A percentile compares a stretch with the other conserved stretches of the same genome.
These are phyloP conservation scores for Acanthaster planci DNA, from an alignment of 35 echinoderm and acorn worm genomes.

Conservation along the genomic window DNA sequence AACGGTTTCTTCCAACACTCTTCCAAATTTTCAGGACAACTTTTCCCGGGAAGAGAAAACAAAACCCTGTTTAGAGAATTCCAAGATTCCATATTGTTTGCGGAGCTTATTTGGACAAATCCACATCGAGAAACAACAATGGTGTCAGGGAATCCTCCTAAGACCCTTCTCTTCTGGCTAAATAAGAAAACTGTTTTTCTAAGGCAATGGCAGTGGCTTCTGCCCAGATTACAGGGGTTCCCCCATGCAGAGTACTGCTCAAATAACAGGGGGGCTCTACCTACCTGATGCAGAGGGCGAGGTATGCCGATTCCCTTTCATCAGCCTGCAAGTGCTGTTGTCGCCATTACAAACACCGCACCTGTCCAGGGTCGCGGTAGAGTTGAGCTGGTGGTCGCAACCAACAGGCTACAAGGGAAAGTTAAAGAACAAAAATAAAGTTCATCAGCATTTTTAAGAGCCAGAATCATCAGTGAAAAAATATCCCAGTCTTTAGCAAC, in stretches of 20 bases:
- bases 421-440: constrained; percentile 5
- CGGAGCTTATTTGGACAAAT: no score
- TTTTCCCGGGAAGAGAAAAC: no score
- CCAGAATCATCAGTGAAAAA: no score
- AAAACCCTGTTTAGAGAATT: no score
- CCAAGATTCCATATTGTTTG: no score
- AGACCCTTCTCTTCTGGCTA: not conserved
- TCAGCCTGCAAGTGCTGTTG: constrained; percentile 75
- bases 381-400: constrained; percentile 91
- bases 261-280: not conserved
- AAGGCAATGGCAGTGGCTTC: not conserved
- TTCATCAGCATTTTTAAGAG: not conserved
- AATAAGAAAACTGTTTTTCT: not conserved
- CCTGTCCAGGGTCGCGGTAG: constrained; percentile 67
- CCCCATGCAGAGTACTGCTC: constrained; percentile 14
- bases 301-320: constrained; percentile 59
- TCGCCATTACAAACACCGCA: constrained; percentile 90
- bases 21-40: no score
- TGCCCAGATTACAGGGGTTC: not conserved
- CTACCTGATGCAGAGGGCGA: constrained; percentile 13
- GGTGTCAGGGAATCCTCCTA: not conserved
- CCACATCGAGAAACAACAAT: not conserved
- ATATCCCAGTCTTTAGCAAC: no score
- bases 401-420: constrained; percentile 73
- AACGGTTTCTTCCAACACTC: no score